These are phyloP conservation scores for Cynodonichthys magdalenae DNA, from an alignment of 2,797 vertebrate genomes.

Conservation along the genomic window DNA sequence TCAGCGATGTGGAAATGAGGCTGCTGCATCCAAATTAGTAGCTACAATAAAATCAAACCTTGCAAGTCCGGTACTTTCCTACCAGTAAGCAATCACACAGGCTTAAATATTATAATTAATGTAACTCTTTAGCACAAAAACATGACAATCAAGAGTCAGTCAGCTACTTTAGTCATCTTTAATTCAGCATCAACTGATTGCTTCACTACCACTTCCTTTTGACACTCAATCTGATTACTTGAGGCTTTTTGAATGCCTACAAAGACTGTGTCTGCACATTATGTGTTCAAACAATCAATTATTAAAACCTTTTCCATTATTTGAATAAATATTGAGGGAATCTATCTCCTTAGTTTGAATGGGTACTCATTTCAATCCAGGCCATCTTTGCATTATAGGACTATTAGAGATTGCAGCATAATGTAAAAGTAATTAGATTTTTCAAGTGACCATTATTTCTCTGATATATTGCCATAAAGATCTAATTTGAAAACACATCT, in stretches of 20 bases:
- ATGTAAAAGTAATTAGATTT: conserved; percentile 76
- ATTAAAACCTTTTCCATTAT: conserved; percentile 12
- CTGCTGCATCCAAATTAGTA: conserved; percentile 10
- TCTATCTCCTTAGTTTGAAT: conserved; percentile 38
- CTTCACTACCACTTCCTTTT: conserved; percentile 35
- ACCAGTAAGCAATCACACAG: conserved; percentile 62
- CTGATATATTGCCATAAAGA: conserved; percentile 82
- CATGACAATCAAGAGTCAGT: conserved; percentile 69
- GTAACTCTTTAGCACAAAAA: conserved; percentile 71
- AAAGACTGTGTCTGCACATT: conserved; percentile 15
- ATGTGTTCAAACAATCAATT: conserved; percentile 30
- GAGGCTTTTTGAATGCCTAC: conserved; percentile 17
- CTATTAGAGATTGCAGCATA: conserved; percentile 46
- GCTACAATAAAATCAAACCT: conserved; percentile 38
- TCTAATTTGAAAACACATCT: conserved; percentile 72
- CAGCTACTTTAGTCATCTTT: conserved; percentile 68
- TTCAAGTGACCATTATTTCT: conserved; percentile 82
- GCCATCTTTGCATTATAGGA: conserved; percentile 29
- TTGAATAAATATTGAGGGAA: conserved; percentile 9
- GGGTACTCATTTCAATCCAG: conserved; percentile 38
- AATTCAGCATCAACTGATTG: conserved; percentile 63
- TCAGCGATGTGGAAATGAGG: conserved; percentile 13
- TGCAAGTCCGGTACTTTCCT: conserved; percentile 49
- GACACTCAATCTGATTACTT: conserved; percentile 47
- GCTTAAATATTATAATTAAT: conserved; percentile 78